Conservation (phyloP, 2,888 invertebrate genomes). For the Hecatera dysodea region DNA sequence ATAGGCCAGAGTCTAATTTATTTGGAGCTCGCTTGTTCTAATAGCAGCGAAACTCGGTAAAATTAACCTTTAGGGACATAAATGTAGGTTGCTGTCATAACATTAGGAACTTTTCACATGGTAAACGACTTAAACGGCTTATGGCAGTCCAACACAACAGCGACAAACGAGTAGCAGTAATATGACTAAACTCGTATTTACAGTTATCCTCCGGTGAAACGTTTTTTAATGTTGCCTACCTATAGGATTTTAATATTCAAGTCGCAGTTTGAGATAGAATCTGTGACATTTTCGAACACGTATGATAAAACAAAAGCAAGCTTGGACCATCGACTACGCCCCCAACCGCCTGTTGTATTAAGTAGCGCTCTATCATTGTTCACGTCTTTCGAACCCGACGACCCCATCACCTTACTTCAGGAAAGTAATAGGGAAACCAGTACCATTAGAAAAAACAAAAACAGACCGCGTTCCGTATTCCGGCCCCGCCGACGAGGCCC, state of each 20-base stretch:
- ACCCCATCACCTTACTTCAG: too few species aligned
- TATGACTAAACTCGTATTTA: slow-evolving; percentile 80
- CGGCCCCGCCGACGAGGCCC: too few species aligned
- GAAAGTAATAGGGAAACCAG: too few species aligned
- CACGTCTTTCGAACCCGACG: too few species aligned
- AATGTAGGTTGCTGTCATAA: slow-evolving; percentile 30
- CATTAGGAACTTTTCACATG: slow-evolving; percentile 36
- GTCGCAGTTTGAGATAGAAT: slow-evolving; percentile 74
- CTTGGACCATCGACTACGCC: slow-evolving; percentile 64
- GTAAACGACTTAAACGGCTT: slow-evolving; percentile 59
- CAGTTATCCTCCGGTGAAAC: slow-evolving; percentile 80
- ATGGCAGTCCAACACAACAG: slow-evolving; percentile 66
- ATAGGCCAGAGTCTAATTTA: slow-evolving; percentile 25
- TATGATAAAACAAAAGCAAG: slow-evolving; percentile 55
- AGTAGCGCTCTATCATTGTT: slow-evolving; percentile 55
- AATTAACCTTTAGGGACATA: slow-evolving; percentile 18
- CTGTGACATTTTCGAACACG: slow-evolving; percentile 71
- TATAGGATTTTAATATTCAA: slow-evolving; percentile 80
- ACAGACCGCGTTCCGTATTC: too few species aligned
- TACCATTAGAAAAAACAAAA: too few species aligned
- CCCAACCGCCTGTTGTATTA: slow-evolving; percentile 49
- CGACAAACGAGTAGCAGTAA: slow-evolving; percentile 72
- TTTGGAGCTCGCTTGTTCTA: slow-evolving; percentile 27
- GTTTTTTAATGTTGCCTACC: slow-evolving; percentile 74
- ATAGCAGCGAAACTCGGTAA: not conserved